Percentiles rank a stretch among this genome's conserved stretches.
Evolutionary conservation across 2,797 vertebrate species (phyloP).

Genomic region (Percopsis omiscomaycus): DNA sequence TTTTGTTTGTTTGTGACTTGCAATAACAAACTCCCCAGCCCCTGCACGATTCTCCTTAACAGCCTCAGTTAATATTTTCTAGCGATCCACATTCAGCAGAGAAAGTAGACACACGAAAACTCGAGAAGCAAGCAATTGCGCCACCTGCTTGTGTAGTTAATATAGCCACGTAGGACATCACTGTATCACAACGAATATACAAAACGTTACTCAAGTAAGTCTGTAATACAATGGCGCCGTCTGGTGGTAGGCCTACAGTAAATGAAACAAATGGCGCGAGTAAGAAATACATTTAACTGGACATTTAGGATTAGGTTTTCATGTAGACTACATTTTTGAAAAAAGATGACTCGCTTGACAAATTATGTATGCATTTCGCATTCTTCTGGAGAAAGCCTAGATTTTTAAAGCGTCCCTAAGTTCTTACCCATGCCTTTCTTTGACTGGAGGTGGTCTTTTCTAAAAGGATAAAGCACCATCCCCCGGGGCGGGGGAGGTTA

Average conservation of each 20-base stretch:
- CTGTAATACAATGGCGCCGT: not conserved
- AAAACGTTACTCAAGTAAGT: too few species aligned
- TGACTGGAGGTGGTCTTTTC: conserved; percentile 34
- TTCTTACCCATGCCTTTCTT: not conserved
- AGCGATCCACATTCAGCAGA: not conserved
- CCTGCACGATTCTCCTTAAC: too few species aligned
- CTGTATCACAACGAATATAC: too few species aligned
- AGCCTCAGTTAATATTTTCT: not conserved
- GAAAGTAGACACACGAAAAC: not conserved
- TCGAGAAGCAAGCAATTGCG: conserved; percentile 14
- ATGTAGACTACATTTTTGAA: not conserved
- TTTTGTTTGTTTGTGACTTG: not conserved
- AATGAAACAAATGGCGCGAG: too few species aligned
- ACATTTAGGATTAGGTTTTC: not conserved
- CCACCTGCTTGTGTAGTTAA: conserved; percentile 31
- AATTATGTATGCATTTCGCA: too few species aligned
- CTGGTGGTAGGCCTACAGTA: not conserved
- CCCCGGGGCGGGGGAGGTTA: conserved; percentile 6
- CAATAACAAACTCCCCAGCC: too few species aligned
- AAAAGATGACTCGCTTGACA: too few species aligned
- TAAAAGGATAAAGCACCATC: conserved; percentile 29
- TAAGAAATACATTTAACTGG: too few species aligned
- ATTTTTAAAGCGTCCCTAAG: too few species aligned
- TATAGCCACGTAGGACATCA: too few species aligned
- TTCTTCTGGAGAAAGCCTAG: too few species aligned